Evolutionary conservation across 2,888 invertebrate species (phyloP).

Genomic region (Hetaerina titia): DNA sequence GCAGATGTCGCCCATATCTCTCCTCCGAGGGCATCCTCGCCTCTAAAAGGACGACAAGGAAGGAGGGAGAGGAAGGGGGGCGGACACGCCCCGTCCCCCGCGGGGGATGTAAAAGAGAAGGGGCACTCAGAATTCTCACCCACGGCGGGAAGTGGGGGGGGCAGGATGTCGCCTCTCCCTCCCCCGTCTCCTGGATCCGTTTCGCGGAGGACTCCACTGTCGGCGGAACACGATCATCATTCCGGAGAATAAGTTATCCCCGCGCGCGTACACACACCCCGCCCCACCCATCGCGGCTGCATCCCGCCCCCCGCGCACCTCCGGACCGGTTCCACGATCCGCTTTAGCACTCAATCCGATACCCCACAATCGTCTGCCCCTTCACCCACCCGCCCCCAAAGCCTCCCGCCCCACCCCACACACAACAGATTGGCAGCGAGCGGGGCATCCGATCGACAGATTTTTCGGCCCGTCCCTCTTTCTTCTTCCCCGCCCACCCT

Average conservation of each 20-base stretch:
- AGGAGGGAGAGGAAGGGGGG: neutral
- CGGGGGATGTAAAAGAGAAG: neutral
- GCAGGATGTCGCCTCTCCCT: too few species aligned
- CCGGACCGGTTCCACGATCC: conserved; percentile 35
- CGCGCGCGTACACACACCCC: neutral
- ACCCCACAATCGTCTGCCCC: neutral
- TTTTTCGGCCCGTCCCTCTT: neutral
- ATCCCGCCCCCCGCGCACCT: neutral
- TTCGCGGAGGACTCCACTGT: neutral
- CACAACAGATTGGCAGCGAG: conserved; percentile 13
- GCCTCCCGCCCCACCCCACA: neutral
- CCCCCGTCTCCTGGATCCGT: neutral
- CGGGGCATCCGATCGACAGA: conserved; percentile 41
- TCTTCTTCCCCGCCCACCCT: too few species aligned
- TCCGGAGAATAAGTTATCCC: conserved; percentile 48
- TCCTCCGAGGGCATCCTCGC: neutral
- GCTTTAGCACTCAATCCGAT: conserved; percentile 43
- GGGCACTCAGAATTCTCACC: neutral
- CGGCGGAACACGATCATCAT: conserved; percentile 37
- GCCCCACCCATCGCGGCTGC: neutral
- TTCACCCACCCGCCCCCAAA: neutral
- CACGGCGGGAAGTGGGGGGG: too few species aligned
- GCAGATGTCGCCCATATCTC: neutral
- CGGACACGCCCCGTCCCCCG: neutral
- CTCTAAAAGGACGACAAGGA: neutral